Conservation (phyloP, 2,888 invertebrate species). For the Aporophyla lueneburgensis region DNA sequence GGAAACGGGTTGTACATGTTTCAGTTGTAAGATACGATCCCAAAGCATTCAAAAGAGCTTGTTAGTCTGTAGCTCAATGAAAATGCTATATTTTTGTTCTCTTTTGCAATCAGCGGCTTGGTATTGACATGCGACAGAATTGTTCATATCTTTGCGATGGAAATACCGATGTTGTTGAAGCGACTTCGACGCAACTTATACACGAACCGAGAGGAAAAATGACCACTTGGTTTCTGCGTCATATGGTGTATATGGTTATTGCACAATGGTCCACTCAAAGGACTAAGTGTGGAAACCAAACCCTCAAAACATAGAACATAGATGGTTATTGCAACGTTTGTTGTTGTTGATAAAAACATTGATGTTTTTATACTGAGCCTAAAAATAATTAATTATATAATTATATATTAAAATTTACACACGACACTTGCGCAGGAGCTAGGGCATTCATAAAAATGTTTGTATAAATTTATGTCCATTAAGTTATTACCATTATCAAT, state of each 20-base stretch:
- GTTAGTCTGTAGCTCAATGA: slow-evolving; percentile 11
- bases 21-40: background rate
- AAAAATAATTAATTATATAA: too few relatives aligned
- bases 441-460: too few relatives aligned
- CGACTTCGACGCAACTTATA: slow-evolving; percentile 12
- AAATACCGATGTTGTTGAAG: slow-evolving; percentile 19
- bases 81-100: slow-evolving; percentile 11
- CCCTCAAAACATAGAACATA: too few relatives aligned
- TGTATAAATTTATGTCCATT: too few relatives aligned
- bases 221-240: background rate
- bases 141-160: slow-evolving; percentile 20
- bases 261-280: too few relatives aligned
- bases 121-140: slow-evolving; percentile 15
- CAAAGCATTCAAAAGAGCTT: slow-evolving; percentile 18
- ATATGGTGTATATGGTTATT: background rate
- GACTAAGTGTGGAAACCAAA: too few relatives aligned
- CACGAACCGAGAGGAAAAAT: background rate
- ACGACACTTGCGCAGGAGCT: too few relatives aligned
- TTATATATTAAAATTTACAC: too few relatives aligned
- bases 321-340: background rate
- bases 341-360: too few relatives aligned
- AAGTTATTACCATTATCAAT: too few relatives aligned
- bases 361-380: too few relatives aligned
- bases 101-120: slow-evolving; percentile 51
- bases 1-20: too few relatives aligned